Base-by-base conservation (phyloP, 2,888 invertebrate genomes). In the Nebria salina region DNA sequence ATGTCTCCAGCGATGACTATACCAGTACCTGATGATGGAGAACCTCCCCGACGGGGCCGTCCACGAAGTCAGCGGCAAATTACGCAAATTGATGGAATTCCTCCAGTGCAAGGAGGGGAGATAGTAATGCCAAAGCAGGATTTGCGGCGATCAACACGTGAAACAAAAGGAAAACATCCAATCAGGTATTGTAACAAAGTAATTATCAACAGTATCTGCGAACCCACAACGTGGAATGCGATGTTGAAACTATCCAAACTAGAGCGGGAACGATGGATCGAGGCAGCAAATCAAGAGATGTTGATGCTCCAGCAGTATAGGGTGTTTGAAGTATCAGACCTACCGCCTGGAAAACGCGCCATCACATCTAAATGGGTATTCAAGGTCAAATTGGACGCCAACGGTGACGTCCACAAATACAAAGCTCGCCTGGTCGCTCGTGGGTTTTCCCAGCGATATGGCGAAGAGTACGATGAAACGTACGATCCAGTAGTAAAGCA, bases 381-480 rank as follows among this genome's bases (percentile, higher is more conserved):
- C 75, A 77, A 81, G 78, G 26, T 42, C 43, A 86, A 84, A 82
- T 82, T 73, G n/a, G 76, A 82, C 70, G 70, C 72, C 25, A 77
- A 83, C 81, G 84, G 84, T 25, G 65, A 75, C 15, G 74, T 85
- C 82, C 34, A 26, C 72, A 34, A 34, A 11, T 54, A 43, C 43
- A 77, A 77, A 73, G 77, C 77, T 13, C 76, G 86, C 13, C 82
- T 86, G 7, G 85, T 85, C 8, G 85, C 84, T 43, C 83, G 83
- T 77, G 85, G 85, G 15, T 85, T 83, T 83, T 83, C 82, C 11
- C 85, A 85, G 81, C 83, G 83, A 68, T 75, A 68, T 81, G 83
- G 83, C 34, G 72, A 83, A 54, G 85, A 86, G 80, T 86, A 84
- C 80, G 72, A 81, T 26, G 84, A 86, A 76, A 84, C 85, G 9